phyloP scores from a whole-genome alignment of 2,797 vertebrate genomes.

The Picus viridis region DNA sequence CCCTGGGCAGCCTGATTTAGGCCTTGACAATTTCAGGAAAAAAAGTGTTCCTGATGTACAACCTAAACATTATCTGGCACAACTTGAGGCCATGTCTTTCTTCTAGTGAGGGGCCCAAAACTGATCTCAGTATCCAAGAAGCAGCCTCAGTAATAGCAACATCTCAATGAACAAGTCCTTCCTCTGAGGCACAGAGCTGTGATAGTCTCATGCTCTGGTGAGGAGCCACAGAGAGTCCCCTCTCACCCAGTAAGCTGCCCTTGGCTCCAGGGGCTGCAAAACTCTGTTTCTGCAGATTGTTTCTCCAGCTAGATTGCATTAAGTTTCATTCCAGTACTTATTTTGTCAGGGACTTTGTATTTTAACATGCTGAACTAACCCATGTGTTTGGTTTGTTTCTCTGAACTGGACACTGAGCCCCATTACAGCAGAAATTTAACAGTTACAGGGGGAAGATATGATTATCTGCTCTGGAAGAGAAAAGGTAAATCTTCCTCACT shows the following conservation, averaged over 20 bases:
- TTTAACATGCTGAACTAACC: background rate
- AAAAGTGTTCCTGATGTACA: too few relatives aligned
- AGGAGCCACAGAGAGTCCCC: too few relatives aligned
- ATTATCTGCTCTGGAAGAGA: background rate
- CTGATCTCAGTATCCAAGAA: too few relatives aligned
- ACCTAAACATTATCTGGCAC: too few relatives aligned
- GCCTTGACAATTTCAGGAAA: too few relatives aligned
- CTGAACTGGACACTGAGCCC: background rate
- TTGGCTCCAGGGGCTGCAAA: background rate
- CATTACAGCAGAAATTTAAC: background rate
- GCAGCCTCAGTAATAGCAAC: too few relatives aligned
- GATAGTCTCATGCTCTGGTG: too few relatives aligned
- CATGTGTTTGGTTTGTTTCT: background rate
- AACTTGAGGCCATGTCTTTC: too few relatives aligned
- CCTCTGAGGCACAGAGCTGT: too few relatives aligned
- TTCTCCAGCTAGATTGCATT: background rate
- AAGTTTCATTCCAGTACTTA: background rate
- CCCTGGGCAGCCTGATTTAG: too few relatives aligned
- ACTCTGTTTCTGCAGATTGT: background rate
- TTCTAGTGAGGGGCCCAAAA: too few relatives aligned
- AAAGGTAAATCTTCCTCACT: background rate
- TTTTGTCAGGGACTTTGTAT: background rate
- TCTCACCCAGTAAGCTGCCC: background rate
- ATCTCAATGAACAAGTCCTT: too few relatives aligned
- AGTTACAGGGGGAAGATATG: background rate